Percentiles rank a stretch among this genome's conserved stretches.
Evolutionary conservation across 2,888 invertebrate genomes (phyloP).

Genomic region (Pinctada fucata): DNA sequence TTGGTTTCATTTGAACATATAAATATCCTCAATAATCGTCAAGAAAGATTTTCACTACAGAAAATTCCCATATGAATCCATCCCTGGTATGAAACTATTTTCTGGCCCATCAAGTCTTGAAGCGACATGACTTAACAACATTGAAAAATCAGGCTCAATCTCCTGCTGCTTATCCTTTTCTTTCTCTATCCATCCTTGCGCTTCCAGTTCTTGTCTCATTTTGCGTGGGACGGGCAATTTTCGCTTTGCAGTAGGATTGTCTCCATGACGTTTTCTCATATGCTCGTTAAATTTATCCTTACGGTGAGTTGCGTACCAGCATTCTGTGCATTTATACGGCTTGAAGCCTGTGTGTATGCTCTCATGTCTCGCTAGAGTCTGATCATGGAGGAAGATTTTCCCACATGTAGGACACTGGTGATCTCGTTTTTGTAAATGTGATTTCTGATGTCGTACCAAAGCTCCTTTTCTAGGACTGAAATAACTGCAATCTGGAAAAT

Average conservation of each 20-base stretch:
- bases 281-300: constrained; percentile 5
- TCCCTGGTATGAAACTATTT: too few relatives aligned
- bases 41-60: too few relatives aligned
- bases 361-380: not conserved
- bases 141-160: too few relatives aligned
- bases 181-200: not conserved
- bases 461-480: not conserved
- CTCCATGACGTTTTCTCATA: constrained; percentile 1
- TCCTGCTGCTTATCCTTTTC: too few relatives aligned
- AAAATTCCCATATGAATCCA: too few relatives aligned
- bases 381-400: not conserved
- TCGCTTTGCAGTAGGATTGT: not conserved
- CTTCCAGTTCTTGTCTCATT: not conserved
- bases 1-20: too few relatives aligned
- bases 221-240: not conserved
- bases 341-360: constrained; percentile 1
- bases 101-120: too few relatives aligned
- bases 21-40: too few relatives aligned
- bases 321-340: constrained; percentile 3
- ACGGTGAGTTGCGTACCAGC: not conserved
- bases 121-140: too few relatives aligned
- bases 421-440: not conserved
- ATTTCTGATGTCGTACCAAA: not conserved
- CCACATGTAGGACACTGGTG: constrained; percentile 7
- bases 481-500: constrained; percentile 1